Percentiles rank a stretch among this genome's conserved stretches.
Conservation (phyloP, 2,797 vertebrate species). For the Gymnothorax javanicus region DNA sequence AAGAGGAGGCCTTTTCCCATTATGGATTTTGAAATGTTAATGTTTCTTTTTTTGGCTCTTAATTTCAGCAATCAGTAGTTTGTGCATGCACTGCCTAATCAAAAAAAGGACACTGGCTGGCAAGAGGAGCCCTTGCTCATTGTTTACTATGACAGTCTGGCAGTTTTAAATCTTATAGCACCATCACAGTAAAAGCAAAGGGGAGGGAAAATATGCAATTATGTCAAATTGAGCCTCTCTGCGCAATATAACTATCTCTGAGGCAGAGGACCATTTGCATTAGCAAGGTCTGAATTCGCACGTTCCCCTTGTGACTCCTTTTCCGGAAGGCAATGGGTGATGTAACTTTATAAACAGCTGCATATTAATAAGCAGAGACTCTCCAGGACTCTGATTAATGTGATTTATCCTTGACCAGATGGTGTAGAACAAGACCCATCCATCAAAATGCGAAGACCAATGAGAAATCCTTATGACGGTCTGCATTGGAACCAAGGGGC, state of each 20-base stretch:
- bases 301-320: conserved; percentile 8
- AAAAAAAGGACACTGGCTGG: conserved; percentile 21
- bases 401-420: conserved; percentile 84
- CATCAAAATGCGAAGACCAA: conserved; percentile 84
- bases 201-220: conserved; percentile 22
- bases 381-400: conserved; percentile 82
- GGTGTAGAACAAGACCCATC: conserved; percentile 83
- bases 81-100: conserved; percentile 28
- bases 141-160: conserved; percentile 40
- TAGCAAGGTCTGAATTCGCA: not conserved
- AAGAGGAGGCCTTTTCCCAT: conserved; percentile 30
- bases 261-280: conserved; percentile 14
- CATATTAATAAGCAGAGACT: conserved; percentile 65
- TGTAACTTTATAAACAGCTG: conserved; percentile 67
- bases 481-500: conserved; percentile 71
- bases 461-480: conserved; percentile 69
- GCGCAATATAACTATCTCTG: not conserved
- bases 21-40: conserved; percentile 46
- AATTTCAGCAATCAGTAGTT: conserved; percentile 42
- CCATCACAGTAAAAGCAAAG: not conserved
- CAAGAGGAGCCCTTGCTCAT: conserved; percentile 33
- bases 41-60: conserved; percentile 23
- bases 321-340: conserved; percentile 30
- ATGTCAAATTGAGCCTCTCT: conserved; percentile 30
- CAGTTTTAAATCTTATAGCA: conserved; percentile 26